phyloP scores from a whole-genome alignment of 2,797 vertebrate genomes.

The Enteromius afrohamiltoni region DNA sequence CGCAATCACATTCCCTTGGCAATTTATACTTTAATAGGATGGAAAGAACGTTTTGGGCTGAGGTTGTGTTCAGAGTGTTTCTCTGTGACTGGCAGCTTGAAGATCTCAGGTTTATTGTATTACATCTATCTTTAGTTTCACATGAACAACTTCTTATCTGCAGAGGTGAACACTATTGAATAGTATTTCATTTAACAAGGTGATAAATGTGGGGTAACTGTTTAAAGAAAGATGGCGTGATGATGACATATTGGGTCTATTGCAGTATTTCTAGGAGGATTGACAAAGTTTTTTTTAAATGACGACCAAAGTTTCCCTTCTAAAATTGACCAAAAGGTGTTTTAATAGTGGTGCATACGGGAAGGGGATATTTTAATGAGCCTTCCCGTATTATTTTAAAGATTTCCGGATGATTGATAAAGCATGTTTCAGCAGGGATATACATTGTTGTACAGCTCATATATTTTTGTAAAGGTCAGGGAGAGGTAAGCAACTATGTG shows the following conservation, averaged over 20 bases:
- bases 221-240: neutral
- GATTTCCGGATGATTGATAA: neutral
- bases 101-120: slow-evolving; percentile 25
- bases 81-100: slow-evolving; percentile 31
- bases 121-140: neutral
- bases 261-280: neutral
- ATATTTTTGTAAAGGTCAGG: slow-evolving; percentile 16
- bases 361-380: neutral
- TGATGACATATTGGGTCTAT: neutral
- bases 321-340: slow-evolving; percentile 6
- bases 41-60: neutral
- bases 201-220: neutral
- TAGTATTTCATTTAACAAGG: neutral
- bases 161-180: neutral
- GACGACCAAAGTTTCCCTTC: slow-evolving; percentile 21
- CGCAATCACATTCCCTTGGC: slow-evolving; percentile 23
- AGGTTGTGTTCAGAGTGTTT: slow-evolving; percentile 5
- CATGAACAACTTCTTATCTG: neutral
- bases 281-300: neutral
- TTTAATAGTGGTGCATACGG: neutral
- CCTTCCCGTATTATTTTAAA: too few species aligned
- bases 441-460: neutral
- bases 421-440: neutral
- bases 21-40: slow-evolving; percentile 5
- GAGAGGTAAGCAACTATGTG: slow-evolving; percentile 4